Base-by-base conservation (phyloP, 2,113 vertebrate species). In the Boleophthalmus pectinirostris region DNA sequence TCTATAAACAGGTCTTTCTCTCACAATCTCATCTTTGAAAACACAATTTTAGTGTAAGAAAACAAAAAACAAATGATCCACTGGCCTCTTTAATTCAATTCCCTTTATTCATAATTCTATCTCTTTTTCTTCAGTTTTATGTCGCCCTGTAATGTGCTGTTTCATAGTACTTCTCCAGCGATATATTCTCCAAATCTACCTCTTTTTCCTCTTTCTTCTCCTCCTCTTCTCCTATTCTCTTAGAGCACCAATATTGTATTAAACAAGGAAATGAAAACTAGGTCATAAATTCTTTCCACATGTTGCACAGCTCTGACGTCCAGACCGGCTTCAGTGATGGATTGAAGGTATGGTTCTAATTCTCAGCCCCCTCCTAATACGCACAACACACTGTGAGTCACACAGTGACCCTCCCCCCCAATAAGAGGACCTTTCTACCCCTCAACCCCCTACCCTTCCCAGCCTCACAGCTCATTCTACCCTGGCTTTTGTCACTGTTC, bases 271-370 rank as follows among this genome's bases (percentile, higher is more conserved):
- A 93, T 91, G 89, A 93, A 93, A 93, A 92, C 77, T 92, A 90
- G 93, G 93, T 93, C 93, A 93, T 89, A 92, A 92, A 94, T 93
- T 93, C 89, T 90, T 94, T 94, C 92, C 92, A 93, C 90, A 94
- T 94, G 93, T 94, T 91, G 84, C 79, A 66, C 63, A 65, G 81
- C 86, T 69, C 79, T 79, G 82, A 90, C 81, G 73, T 84, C 85
- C 89, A 90, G 90, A 79, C 80, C 70, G 56, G 81, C 79, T 80
- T 81, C 82, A 77, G 77, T 91, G 90, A 92, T 91, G 84, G 87
- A 93, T 87, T 80, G 87, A 82, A 92, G 84, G 89, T 86, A 92
- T 88, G 91, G 89, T 91, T 92, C 89, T 85, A 89, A 91, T 91
- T 92, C 87, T 23, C 80, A 74, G 25, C 70, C 45, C 38, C 73